Evolutionary conservation across 2,113 vertebrate genomes (phyloP).

Genomic region (Podocnemis expansa): DNA sequence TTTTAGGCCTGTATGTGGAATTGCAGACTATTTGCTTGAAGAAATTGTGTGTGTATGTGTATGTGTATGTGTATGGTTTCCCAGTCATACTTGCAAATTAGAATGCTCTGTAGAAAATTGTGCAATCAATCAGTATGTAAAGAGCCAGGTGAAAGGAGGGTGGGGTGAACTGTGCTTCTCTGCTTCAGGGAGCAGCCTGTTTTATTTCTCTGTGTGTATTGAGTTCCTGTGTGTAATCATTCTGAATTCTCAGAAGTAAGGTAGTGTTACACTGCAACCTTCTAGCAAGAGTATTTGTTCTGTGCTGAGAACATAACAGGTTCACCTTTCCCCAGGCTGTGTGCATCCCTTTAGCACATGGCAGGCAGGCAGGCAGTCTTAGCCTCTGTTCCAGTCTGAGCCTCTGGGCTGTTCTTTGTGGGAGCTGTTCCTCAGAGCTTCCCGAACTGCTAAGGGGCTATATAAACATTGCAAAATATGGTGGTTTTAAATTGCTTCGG

Average conservation of each 20-base stretch:
- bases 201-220: not conserved
- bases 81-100: not conserved
- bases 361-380: not conserved
- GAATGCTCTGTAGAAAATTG: not conserved
- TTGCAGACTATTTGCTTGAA: not conserved
- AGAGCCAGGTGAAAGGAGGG: not conserved
- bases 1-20: not conserved
- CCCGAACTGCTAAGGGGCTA: not conserved
- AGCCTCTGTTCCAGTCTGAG: not conserved
- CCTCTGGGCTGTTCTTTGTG: not conserved
- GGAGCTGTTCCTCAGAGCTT: not conserved
- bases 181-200: not conserved
- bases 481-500: not conserved
- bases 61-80: too few relatives aligned
- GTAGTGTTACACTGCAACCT: not conserved
- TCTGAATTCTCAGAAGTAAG: not conserved
- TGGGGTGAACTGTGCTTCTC: not conserved
- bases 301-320: not conserved
- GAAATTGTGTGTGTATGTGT: not conserved
- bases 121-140: not conserved
- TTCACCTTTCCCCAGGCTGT: not conserved
- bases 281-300: not conserved
- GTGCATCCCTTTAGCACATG: not conserved
- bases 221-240: not conserved
- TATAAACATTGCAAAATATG: not conserved